Percentiles rank a stretch among this genome's conserved stretches.
Evolutionary conservation across 2,888 invertebrate genomes (phyloP).

Genomic region (Cantharis flavilabris): DNA sequence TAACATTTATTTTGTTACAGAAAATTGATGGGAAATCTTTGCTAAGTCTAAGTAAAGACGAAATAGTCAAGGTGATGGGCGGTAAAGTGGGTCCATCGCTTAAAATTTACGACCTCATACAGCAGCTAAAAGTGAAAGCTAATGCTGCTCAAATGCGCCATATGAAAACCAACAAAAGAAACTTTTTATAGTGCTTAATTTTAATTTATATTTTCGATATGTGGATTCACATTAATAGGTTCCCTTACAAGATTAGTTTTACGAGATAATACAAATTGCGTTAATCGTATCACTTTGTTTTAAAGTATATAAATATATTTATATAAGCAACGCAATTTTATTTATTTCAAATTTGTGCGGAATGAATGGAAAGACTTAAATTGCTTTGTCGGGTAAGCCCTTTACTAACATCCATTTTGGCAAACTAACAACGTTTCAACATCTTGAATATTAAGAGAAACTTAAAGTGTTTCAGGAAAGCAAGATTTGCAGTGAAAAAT

Average conservation of each 20-base stretch:
- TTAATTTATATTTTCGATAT: conserved; percentile 19
- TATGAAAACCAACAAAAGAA: conserved; percentile 67
- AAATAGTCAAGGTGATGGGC: conserved; percentile 85
- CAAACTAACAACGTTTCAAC: background rate
- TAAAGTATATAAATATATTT: conserved; percentile 3
- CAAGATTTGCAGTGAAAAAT: background rate
- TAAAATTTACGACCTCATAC: conserved; percentile 91
- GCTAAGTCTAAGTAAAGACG: conserved; percentile 82
- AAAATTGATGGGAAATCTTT: conserved; percentile 82
- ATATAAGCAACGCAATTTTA: background rate
- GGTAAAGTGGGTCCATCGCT: conserved; percentile 95
- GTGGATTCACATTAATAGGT: background rate
- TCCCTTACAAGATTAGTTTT: conserved; percentile 1
- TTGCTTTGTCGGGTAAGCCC: background rate
- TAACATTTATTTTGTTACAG: conserved; percentile 52
- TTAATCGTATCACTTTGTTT: background rate
- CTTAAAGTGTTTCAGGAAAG: background rate
- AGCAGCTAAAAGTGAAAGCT: conserved; percentile 86
- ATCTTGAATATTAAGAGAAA: background rate
- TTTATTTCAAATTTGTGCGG: background rate
- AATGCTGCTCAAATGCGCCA: conserved; percentile 72
- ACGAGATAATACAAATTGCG: background rate
- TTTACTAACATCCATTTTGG: background rate
- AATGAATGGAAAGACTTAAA: background rate
- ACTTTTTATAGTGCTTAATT: conserved; percentile 64